These are phyloP conservation scores for Mythimna lalbum DNA, from an alignment of 2,888 invertebrate species.

Conservation along the genomic window DNA sequence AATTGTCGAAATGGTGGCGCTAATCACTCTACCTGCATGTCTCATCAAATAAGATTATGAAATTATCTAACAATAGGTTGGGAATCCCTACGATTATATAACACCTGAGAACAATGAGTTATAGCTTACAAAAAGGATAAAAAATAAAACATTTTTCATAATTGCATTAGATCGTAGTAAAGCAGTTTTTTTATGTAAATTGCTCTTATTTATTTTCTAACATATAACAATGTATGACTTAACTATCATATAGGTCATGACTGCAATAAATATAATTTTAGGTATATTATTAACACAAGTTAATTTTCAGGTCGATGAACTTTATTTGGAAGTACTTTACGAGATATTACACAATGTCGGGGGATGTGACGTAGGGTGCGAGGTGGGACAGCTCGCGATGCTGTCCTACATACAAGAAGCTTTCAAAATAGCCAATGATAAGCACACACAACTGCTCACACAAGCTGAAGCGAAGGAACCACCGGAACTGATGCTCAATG, in stretches of 20 bases:
- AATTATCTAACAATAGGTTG: constrained; percentile 8
- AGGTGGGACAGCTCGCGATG: constrained; percentile 93
- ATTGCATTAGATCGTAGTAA: constrained; percentile 9
- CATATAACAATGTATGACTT: constrained; percentile 6
- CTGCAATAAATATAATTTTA: background rate
- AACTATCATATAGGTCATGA: constrained; percentile 10
- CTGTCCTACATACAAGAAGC: constrained; percentile 95
- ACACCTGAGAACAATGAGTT: constrained; percentile 25
- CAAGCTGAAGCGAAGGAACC: constrained; percentile 95
- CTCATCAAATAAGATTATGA: background rate
- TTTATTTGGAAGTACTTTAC: constrained; percentile 95
- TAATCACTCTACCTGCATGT: background rate
- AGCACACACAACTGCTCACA: constrained; percentile 93
- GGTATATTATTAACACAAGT: constrained; percentile 20
- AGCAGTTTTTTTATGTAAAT: constrained; percentile 13
- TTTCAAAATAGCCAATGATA: constrained; percentile 93
- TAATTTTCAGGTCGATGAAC: constrained; percentile 94
- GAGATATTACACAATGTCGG: constrained; percentile 96
- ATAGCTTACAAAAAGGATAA: constrained; percentile 5
- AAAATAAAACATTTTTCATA: constrained; percentile 6
- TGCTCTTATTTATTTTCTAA: background rate
- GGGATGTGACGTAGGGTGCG: constrained; percentile 94
- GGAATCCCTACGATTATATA: constrained; percentile 23
- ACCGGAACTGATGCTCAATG: constrained; percentile 95
- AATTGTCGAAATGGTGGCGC: background rate